Conservation (phyloP, 2,797 vertebrate species). For the Semotilus atromaculatus region DNA sequence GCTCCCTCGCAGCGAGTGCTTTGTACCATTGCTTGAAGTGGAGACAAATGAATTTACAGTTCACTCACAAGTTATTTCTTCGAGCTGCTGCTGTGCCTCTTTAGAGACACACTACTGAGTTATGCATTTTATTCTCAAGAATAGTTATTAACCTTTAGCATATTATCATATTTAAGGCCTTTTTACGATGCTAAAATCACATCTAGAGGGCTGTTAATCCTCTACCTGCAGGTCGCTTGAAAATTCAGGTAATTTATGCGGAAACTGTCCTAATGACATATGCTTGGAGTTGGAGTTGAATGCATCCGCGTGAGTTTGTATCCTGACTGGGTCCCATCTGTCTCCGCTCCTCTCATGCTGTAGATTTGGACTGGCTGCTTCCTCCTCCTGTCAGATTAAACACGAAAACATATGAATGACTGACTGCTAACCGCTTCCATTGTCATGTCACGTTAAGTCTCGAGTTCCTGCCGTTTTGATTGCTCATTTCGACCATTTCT, state of each 20-base stretch:
- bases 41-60: slow-evolving; percentile 65
- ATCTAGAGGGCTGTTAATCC: slow-evolving; percentile 14
- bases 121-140: slow-evolving; percentile 3
- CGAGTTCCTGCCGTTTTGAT: slow-evolving; percentile 42
- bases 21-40: slow-evolving; percentile 50
- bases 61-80: slow-evolving; percentile 41
- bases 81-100: slow-evolving; percentile 17
- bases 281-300: slow-evolving; percentile 40
- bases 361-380: slow-evolving; percentile 42
- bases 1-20: slow-evolving; percentile 38
- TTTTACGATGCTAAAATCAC: background rate
- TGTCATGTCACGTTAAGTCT: slow-evolving; percentile 51
- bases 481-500: slow-evolving; percentile 73
- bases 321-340: slow-evolving; percentile 45
- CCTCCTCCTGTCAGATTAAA: slow-evolving; percentile 48
- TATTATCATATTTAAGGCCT: background rate
- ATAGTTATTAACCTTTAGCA: slow-evolving; percentile 18
- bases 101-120: slow-evolving; percentile 19
- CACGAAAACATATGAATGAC: slow-evolving; percentile 43
- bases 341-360: slow-evolving; percentile 32
- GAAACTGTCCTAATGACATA: slow-evolving; percentile 33
- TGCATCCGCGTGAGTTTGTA: slow-evolving; percentile 36
- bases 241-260: slow-evolving; percentile 40
- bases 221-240: background rate
- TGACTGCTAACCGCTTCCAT: slow-evolving; percentile 42